phyloP scores from a whole-genome alignment of 2,113 vertebrate species.

The Indri indri region DNA sequence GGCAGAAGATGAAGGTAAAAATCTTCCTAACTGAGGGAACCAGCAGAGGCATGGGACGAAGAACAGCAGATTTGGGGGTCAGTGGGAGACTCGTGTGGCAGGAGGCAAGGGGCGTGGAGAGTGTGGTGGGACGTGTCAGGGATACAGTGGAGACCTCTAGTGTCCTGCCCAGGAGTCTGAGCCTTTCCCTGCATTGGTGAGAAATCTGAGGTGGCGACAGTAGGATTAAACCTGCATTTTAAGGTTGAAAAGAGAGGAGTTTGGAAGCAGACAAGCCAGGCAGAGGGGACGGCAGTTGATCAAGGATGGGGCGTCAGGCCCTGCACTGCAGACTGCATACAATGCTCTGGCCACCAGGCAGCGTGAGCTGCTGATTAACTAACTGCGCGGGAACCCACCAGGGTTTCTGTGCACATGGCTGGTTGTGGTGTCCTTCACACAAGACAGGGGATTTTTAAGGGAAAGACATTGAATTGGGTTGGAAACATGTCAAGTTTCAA shows the following conservation, averaged over 20 bases:
- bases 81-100: no score
- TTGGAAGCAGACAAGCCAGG: background rate
- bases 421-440: background rate
- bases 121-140: background rate
- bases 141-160: background rate
- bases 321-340: background rate
- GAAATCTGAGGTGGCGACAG: no score
- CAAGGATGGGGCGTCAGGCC: background rate
- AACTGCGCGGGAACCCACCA: background rate
- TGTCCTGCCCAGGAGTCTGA: background rate
- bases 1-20: background rate
- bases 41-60: background rate
- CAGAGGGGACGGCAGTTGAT: background rate
- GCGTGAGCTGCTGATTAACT: background rate
- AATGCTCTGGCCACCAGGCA: background rate
- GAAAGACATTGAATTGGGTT: background rate
- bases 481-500: background rate
- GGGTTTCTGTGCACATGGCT: background rate
- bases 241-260: background rate
- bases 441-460: background rate
- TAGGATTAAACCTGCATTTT: background rate
- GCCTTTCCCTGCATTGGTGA: background rate
- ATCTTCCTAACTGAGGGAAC: background rate
- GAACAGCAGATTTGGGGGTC: background rate
- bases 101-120: background rate